phyloP scores from a whole-genome alignment of 2,797 vertebrate genomes.

The Astyanax mexicanus region DNA sequence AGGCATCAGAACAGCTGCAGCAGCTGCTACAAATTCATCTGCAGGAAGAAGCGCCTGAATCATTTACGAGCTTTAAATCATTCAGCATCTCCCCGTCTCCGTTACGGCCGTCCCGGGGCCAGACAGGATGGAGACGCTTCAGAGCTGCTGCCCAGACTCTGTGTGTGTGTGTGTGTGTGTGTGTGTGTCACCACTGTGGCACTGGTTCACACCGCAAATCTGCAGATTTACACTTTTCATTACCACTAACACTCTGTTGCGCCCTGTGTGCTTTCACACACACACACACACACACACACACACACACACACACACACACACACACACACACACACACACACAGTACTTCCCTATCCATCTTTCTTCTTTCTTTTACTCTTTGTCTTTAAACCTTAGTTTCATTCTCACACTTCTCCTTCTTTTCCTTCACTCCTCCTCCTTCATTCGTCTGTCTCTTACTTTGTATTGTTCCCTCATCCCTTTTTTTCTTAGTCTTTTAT shows the following conservation, averaged over 20 bases:
- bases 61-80: conserved; percentile 38
- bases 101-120: conserved; percentile 14
- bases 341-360: too few relatives aligned
- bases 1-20: neutral
- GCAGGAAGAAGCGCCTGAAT: conserved; percentile 21
- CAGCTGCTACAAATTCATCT: conserved; percentile 12
- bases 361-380: too few relatives aligned
- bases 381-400: too few relatives aligned
- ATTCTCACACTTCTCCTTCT: too few relatives aligned
- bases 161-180: neutral
- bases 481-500: too few relatives aligned
- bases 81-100: conserved; percentile 32
- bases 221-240: conserved; percentile 32
- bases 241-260: neutral
- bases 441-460: too few relatives aligned
- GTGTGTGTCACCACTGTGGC: neutral
- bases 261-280: neutral
- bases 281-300: conserved; percentile 19
- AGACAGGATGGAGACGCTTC: conserved; percentile 20
- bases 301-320: conserved; percentile 10
- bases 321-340: conserved; percentile 25
- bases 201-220: conserved; percentile 33
- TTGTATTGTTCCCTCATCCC: too few relatives aligned
- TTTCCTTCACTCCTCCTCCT: too few relatives aligned
- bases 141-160: neutral